Conservation (phyloP, 1,140 invertebrate genomes). For the Harlomillsia oculata region DNA sequence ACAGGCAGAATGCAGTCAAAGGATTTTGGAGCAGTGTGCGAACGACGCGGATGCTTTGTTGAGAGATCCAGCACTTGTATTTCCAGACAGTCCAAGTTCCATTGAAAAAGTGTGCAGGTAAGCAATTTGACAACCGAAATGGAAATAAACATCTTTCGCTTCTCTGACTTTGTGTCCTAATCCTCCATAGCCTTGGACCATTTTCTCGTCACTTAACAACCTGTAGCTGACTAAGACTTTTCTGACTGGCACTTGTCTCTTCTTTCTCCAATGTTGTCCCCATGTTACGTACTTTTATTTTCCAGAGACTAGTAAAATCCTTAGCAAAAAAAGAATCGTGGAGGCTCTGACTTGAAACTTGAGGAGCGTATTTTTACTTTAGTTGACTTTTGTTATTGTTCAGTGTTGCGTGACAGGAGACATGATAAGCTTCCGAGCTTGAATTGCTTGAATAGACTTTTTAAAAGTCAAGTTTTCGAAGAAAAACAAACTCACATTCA, state of each 20-base stretch:
- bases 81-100: conserved; percentile 23
- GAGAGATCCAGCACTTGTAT: conserved; percentile 25
- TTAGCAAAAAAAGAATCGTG: neutral
- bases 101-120: conserved; percentile 31
- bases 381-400: neutral
- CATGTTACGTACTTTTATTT: neutral
- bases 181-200: no score
- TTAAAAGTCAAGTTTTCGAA: neutral
- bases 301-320: neutral
- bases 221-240: no score
- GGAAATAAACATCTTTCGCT: no score
- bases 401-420: neutral
- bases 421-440: neutral
- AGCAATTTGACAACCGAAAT: no score
- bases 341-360: neutral
- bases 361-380: neutral
- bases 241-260: neutral
- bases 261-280: neutral
- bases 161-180: no score
- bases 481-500: neutral
- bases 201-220: no score
- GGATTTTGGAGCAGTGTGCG: conserved; percentile 24
- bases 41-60: conserved; percentile 23
- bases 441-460: neutral
- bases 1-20: neutral